These are phyloP conservation scores for Chrysomela aeneicollis DNA, from an alignment of 2,888 invertebrate genomes.

Conservation along the genomic window DNA sequence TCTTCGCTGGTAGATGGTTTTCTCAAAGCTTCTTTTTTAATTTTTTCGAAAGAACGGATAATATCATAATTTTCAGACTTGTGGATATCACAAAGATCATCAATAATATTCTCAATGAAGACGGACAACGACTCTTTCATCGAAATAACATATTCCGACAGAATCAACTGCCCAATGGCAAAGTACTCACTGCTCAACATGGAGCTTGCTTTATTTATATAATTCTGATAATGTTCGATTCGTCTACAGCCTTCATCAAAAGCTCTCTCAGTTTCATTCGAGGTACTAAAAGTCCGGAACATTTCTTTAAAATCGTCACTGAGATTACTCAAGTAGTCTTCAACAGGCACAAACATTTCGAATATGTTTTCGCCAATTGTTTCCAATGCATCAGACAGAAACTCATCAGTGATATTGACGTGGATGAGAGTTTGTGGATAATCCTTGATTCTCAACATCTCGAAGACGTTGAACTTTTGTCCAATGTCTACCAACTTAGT, in stretches of 20 bases:
- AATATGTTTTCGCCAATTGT: slow-evolving; percentile 65
- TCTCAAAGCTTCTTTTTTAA: slow-evolving; percentile 73
- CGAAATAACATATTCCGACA: slow-evolving; percentile 69
- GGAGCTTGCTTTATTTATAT: slow-evolving; percentile 68
- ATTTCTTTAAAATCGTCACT: slow-evolving; percentile 64
- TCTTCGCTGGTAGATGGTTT: slow-evolving; percentile 83
- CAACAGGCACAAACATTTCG: slow-evolving; percentile 66
- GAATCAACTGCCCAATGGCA: slow-evolving; percentile 69
- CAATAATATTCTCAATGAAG: slow-evolving; percentile 70
- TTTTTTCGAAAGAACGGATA: slow-evolving; percentile 75
- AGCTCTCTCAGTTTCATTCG: slow-evolving; percentile 53
- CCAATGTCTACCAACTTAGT: slow-evolving; percentile 46
- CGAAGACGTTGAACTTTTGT: slow-evolving; percentile 42
- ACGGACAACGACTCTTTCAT: slow-evolving; percentile 68
- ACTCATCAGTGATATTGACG: slow-evolving; percentile 52
- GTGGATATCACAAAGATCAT: slow-evolving; percentile 70
- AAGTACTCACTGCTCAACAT: slow-evolving; percentile 75
- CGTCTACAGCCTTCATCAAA: slow-evolving; percentile 70
- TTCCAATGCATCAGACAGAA: slow-evolving; percentile 62
- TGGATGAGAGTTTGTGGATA: slow-evolving; percentile 45
- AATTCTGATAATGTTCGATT: slow-evolving; percentile 69
- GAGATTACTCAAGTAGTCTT: slow-evolving; percentile 65
- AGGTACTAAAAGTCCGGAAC: slow-evolving; percentile 20
- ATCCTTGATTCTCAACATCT: slow-evolving; percentile 45
- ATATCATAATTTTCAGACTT: slow-evolving; percentile 73